Evolutionary conservation across 2,888 invertebrate species (phyloP), one percentile per base, ranked within the genome.

Genomic region (Synergus japonicus): DNA sequence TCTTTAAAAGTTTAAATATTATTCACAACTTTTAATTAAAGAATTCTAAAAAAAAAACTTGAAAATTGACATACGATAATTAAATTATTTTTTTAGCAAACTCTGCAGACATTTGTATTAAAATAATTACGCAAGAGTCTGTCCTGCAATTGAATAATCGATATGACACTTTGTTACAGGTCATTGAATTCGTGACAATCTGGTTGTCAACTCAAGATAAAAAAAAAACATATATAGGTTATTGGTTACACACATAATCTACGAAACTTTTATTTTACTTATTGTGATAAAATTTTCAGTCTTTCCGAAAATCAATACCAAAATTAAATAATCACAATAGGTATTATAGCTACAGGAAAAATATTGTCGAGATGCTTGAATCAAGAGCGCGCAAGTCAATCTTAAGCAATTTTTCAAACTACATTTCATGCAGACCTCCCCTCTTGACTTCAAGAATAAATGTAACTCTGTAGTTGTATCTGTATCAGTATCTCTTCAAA

Each of bases 401-500:
- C 60, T 60, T 10, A 60, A 60, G 22, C 10, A 60, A 60, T 60
- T 60, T 60, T 60, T 60, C 22, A 60, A 60, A 60, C 22, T 60
- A 60, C 22, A 60, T 60, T 60, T 60, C 22, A 60, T 60, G 22
- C 22, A 60, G 22, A 22, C 22, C 13, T 18, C 60, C 22, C 60
- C 60, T 60, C 60, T 22, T 60, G n/a, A 10, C 60, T 10, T 60
- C 60, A 60, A 22, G 9, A 22, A 60, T 22, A 60, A 60, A 22
- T 60, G 18, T 60, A 4, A 60, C 22, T 60, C 22, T 60, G 22
- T 22, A 60, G 18, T 60, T 60, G 60, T 13, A 18, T 22, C 60
- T 22, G 60, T 22, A 60, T 60, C 60, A 12, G 60, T 60, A 60
- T 60, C 22, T 60, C 22, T 60, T 22, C 22, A 60, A 60, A 60